Evolutionary conservation across 2,113 vertebrate genomes (phyloP).

Genomic region (Polyodon spathula): DNA sequence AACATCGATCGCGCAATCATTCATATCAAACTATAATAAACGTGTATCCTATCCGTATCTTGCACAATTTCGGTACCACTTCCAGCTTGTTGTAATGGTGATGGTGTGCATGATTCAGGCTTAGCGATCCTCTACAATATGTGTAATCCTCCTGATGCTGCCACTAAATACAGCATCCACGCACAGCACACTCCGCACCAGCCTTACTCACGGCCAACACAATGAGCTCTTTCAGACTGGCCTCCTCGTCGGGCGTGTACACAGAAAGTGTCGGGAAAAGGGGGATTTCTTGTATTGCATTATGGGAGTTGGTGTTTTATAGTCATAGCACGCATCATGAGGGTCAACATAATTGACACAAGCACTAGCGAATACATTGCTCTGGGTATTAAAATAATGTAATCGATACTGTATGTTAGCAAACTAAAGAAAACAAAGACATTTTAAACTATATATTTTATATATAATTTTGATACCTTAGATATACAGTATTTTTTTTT

Average conservation of each 20-base stretch:
- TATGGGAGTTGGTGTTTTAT: too few relatives aligned
- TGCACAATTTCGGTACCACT: slow-evolving; percentile 65
- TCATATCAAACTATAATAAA: slow-evolving; percentile 18
- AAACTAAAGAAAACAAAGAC: too few relatives aligned
- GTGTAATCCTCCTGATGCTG: slow-evolving; percentile 40
- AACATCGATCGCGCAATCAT: slow-evolving; percentile 12
- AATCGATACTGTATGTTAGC: too few relatives aligned
- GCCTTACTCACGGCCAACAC: slow-evolving; percentile 42
- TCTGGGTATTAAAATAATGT: too few relatives aligned
- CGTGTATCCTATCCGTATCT: slow-evolving; percentile 57
- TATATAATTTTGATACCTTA: too few relatives aligned
- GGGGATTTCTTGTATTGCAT: too few relatives aligned
- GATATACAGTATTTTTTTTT: too few relatives aligned
- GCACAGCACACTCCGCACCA: slow-evolving; percentile 28
- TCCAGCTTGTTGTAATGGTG: slow-evolving; percentile 43
- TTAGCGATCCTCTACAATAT: slow-evolving; percentile 24
- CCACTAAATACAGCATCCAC: slow-evolving; percentile 31
- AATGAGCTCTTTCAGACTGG: slow-evolving; percentile 42
- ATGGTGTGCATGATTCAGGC: slow-evolving; percentile 59
- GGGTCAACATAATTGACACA: too few relatives aligned
- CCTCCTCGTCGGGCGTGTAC: slow-evolving; percentile 48
- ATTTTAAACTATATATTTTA: too few relatives aligned
- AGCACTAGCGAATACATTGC: too few relatives aligned
- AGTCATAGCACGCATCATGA: too few relatives aligned
- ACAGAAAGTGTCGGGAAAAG: too few relatives aligned